Percentiles rank a stretch among this genome's conserved stretches.
phyloP scores from a whole-genome alignment of 1,140 invertebrate species.

The Rhynchophorus ferrugineus region DNA sequence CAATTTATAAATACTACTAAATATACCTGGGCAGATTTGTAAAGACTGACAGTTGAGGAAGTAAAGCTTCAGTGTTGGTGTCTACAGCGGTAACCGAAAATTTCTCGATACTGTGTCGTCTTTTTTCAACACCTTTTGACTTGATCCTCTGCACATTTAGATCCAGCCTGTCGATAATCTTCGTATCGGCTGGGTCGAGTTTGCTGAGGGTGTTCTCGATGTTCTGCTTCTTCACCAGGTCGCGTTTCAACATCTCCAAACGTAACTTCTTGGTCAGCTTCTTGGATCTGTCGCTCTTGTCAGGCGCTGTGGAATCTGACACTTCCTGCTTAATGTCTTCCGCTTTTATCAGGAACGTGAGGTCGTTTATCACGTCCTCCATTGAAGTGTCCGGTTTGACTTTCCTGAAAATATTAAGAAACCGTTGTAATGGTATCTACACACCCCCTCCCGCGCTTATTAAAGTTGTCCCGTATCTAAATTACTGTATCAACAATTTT shows the following conservation, averaged over 20 bases:
- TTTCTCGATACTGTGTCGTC: constrained; percentile 40
- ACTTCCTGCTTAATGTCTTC: constrained; percentile 30
- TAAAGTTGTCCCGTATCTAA: too few relatives aligned
- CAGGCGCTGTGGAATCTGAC: constrained; percentile 22
- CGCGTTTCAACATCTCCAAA: constrained; percentile 27
- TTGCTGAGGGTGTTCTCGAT: constrained; percentile 31
- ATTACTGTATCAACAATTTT: too few relatives aligned
- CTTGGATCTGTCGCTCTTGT: constrained; percentile 19
- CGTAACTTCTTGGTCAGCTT: constrained; percentile 28
- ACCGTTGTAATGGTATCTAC: too few relatives aligned
- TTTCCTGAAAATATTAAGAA: constrained; percentile 20
- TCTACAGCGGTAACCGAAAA: constrained; percentile 27
- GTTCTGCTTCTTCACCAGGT: constrained; percentile 33
- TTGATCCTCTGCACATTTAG: constrained; percentile 35
- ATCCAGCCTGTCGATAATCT: constrained; percentile 38
- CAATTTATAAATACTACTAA: constrained; percentile 2
- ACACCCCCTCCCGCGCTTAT: too few relatives aligned
- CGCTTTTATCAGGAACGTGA: constrained; percentile 28
- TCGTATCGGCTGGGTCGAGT: constrained; percentile 27
- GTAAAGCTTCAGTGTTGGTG: constrained; percentile 13
- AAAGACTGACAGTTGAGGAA: constrained; percentile 22
- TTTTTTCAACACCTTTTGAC: constrained; percentile 24
- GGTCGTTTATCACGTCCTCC: constrained; percentile 36
- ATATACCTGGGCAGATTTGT: constrained; percentile 28
- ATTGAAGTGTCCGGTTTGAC: constrained; percentile 22